Percentiles rank a stretch among this genome's conserved stretches.
phyloP scores from a whole-genome alignment of 2,797 vertebrate species.

The Thripadectes ignobilis region DNA sequence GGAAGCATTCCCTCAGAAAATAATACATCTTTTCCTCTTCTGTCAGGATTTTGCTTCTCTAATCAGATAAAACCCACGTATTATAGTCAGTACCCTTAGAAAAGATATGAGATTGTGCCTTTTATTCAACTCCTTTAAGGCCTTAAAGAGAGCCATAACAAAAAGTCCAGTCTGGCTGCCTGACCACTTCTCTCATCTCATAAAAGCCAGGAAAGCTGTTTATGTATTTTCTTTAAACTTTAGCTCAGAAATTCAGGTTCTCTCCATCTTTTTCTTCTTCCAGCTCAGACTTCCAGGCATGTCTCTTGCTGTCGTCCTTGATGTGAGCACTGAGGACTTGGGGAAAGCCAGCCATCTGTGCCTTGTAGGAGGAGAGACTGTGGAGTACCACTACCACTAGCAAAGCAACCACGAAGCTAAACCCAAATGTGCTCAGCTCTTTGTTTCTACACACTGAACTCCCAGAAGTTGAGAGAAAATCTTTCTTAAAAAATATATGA shows the following conservation, averaged over 20 bases:
- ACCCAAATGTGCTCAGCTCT: background rate
- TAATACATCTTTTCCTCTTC: background rate
- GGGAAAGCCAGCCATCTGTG: background rate
- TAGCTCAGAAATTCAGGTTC: background rate
- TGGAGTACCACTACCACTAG: background rate
- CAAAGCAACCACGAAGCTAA: background rate
- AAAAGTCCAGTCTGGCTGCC: background rate
- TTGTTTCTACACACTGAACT: background rate
- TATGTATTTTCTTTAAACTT: background rate
- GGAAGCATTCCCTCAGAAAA: constrained; percentile 9
- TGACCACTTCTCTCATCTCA: background rate
- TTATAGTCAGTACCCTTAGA: background rate
- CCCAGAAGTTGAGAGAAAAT: background rate
- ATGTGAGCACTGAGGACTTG: background rate
- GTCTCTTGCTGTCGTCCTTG: background rate
- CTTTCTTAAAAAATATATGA: background rate
- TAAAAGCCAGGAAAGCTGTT: background rate
- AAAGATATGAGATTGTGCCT: background rate
- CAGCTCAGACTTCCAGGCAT: background rate
- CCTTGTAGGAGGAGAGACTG: background rate
- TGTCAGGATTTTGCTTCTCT: constrained; percentile 25
- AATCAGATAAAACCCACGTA: constrained; percentile 3
- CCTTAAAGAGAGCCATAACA: background rate
- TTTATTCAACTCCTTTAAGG: constrained; percentile 1
- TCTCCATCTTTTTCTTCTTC: background rate